A percentile compares a stretch with the other conserved stretches of the same genome.
Conservation (phyloP, 2,888 invertebrate species). For the Labia minor region DNA sequence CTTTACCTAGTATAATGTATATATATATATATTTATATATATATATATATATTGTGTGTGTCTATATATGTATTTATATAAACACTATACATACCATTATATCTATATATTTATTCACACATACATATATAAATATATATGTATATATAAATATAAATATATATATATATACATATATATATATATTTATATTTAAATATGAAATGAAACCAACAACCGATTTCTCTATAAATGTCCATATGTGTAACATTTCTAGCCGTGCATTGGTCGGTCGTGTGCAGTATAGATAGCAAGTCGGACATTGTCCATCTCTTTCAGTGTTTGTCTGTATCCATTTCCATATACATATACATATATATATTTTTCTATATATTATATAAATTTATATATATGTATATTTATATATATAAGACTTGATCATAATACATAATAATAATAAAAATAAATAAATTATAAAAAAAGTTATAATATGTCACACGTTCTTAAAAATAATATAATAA, state of each 20-base stretch:
- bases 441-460: background rate
- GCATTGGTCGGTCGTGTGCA: constrained; percentile 13
- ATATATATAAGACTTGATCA: constrained; percentile 4
- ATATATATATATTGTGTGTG: no score
- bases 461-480: constrained; percentile 3
- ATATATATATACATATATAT: background rate
- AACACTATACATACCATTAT: background rate
- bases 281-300: constrained; percentile 13
- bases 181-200: background rate
- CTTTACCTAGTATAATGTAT: background rate
- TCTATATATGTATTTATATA: no score
- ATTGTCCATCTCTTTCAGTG: constrained; percentile 6
- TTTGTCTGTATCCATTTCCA: constrained; percentile 8
- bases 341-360: background rate
- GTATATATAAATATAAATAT: no score
- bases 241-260: constrained; percentile 5
- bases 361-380: background rate
- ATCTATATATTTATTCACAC: no score
- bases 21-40: no score
- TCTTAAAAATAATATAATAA: no score
- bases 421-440: background rate
- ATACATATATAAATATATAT: no score
- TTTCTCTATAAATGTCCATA: constrained; percentile 5
- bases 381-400: background rate
- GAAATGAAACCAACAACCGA: background rate